Evolutionary conservation across 2,797 vertebrate species (phyloP), one percentile per base, ranked within the genome.

Genomic region (Fringilla coelebs): DNA sequence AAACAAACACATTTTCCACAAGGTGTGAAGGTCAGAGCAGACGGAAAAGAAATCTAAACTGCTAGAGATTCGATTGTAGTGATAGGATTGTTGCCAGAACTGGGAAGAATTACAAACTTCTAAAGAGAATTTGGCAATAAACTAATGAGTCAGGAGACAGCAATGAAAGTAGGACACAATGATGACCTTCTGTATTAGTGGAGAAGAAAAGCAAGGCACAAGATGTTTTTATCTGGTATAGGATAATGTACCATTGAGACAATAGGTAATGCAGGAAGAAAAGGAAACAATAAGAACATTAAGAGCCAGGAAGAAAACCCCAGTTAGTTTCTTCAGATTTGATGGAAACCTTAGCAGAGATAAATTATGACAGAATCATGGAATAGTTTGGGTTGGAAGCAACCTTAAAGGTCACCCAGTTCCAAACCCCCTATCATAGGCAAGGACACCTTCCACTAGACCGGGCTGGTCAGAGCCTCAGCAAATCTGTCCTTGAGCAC

Each of bases 11-110:
- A 54, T 79, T 94, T 95, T 92, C 71, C 71, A 72, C 0, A 1
- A 85, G 57, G 49, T 74, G 34, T 9, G 79, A 94, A 97, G 85
- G 88, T 94, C 91, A 95, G 79, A 94, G 72, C 55, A 88, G 85
- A 87, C 0, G 15, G 95, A 79, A 63, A 79, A 88, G 70, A 95
- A 96, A 96, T 91, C 3, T 0, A 91, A 96, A 90, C 93, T 85
- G 55, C 40, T 61, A 74, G 60, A 78, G n/a, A 62, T 81, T 61
- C 49, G 26, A 88, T 49, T 67, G 68, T 58, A 77, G 41, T 1
- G 18, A 87, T 87, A 90, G 71, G 67, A 85, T 77, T 92, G 55
- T 67, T 93, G 83, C 71, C 67, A 93, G 52, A 34, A 48, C 48
- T 73, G 60, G 68, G 70, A 93, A 92, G 73, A 90, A 84, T 45